Evolutionary conservation across 2,797 vertebrate genomes (phyloP).

Genomic region (Liasis olivaceus): DNA sequence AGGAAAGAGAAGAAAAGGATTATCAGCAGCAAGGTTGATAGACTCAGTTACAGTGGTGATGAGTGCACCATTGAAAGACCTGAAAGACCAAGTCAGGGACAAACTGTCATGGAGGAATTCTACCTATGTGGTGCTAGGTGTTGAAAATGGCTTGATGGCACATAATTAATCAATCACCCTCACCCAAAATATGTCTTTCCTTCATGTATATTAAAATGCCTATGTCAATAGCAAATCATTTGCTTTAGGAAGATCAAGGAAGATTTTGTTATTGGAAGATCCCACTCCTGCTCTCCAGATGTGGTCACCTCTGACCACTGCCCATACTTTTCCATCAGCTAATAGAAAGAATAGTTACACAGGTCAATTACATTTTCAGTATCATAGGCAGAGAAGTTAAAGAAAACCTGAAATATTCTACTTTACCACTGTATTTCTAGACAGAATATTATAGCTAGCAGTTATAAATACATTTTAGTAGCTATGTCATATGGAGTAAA

Average conservation of each 20-base stretch:
- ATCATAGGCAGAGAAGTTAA: not conserved
- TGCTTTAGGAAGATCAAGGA: not conserved
- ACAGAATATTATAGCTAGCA: not conserved
- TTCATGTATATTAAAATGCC: not conserved
- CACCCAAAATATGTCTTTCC: not conserved
- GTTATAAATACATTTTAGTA: not conserved
- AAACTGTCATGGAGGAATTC: not conserved
- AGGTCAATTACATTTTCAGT: not conserved
- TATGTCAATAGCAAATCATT: not conserved
- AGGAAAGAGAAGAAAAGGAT: not conserved
- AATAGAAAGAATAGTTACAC: not conserved
- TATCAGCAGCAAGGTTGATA: not conserved
- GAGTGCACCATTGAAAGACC: not conserved
- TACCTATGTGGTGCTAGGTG: not conserved
- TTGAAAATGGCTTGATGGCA: not conserved
- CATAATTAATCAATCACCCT: not conserved
- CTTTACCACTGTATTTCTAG: not conserved
- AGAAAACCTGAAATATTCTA: not conserved
- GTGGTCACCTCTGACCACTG: not conserved
- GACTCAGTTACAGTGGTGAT: not conserved
- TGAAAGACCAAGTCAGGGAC: not conserved
- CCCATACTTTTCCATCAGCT: not conserved
- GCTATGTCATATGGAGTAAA: not conserved
- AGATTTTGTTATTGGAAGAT: not conserved
- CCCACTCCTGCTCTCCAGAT: not conserved